phyloP scores from a whole-genome alignment of 2,888 invertebrate genomes.

The Norana najaformis region DNA sequence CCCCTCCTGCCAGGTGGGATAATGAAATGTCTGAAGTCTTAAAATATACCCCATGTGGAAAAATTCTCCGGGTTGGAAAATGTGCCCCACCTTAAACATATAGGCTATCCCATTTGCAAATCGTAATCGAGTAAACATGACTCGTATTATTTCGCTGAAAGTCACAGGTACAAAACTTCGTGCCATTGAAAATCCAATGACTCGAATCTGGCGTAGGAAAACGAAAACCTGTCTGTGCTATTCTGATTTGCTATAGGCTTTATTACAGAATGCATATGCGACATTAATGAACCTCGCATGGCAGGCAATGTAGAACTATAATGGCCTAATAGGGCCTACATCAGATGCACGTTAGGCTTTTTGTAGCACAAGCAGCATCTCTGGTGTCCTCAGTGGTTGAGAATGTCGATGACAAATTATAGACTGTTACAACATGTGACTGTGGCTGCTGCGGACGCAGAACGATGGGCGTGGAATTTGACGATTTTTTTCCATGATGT shows the following conservation, averaged over 20 bases:
- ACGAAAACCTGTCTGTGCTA: too few relatives aligned
- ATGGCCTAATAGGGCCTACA: too few relatives aligned
- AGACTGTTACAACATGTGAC: neutral
- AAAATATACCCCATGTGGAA: too few relatives aligned
- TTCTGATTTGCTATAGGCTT: too few relatives aligned
- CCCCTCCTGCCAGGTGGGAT: too few relatives aligned
- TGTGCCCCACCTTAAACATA: neutral
- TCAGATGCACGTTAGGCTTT: neutral
- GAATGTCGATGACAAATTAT: neutral
- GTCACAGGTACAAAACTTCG: neutral
- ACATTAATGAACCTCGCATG: too few relatives aligned
- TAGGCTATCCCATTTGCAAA: neutral
- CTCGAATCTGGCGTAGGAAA: too few relatives aligned
- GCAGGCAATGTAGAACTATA: neutral
- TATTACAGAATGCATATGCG: too few relatives aligned
- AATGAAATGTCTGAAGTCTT: too few relatives aligned
- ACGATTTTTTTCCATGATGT: neutral
- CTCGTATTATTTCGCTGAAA: neutral
- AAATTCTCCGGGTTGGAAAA: too few relatives aligned
- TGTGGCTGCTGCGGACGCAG: neutral
- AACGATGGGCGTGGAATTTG: neutral
- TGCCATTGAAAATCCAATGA: too few relatives aligned
- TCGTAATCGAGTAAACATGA: too few relatives aligned
- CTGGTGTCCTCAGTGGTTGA: neutral
- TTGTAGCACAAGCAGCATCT: neutral